Percentiles rank a stretch among this genome's conserved stretches.
phyloP scores from a whole-genome alignment of 2,113 vertebrate genomes.

The Tinamus guttatus region DNA sequence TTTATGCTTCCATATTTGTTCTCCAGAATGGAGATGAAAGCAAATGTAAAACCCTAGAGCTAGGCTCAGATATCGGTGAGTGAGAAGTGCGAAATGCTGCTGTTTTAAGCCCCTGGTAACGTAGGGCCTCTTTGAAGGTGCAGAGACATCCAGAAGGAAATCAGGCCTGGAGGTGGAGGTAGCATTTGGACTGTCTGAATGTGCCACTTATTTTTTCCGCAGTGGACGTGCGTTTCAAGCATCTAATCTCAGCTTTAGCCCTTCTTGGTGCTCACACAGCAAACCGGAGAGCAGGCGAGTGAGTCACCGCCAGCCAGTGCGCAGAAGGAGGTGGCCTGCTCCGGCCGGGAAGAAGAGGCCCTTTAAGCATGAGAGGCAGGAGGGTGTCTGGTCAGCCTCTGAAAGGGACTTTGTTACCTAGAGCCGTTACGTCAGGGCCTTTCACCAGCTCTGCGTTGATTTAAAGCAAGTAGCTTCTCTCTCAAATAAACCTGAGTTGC shows the following conservation, averaged over 20 bases:
- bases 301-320: not conserved
- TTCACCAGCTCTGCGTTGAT: slow-evolving; percentile 42
- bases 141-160: not conserved
- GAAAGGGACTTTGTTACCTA: slow-evolving; percentile 51
- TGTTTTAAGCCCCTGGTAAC: slow-evolving; percentile 3
- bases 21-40: not conserved
- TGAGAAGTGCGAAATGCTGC: not conserved
- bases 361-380: slow-evolving; percentile 3
- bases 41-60: not conserved
- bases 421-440: slow-evolving; percentile 25
- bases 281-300: not conserved
- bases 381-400: slow-evolving; percentile 29
- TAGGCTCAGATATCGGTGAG: not conserved
- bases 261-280: not conserved
- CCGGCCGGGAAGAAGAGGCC: not conserved
- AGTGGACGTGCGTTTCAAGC: not conserved
- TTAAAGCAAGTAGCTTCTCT: slow-evolving; percentile 53
- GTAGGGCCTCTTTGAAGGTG: not conserved
- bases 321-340: fast-evolving
- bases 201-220: not conserved
- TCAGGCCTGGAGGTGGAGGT: not conserved
- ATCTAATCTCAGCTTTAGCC: not conserved
- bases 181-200: not conserved
- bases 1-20: not conserved
- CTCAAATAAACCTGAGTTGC: slow-evolving; percentile 23